These are phyloP conservation scores for Tonatia bakeri DNA, from an alignment of 2,113 vertebrate genomes.

Conservation along the genomic window DNA sequence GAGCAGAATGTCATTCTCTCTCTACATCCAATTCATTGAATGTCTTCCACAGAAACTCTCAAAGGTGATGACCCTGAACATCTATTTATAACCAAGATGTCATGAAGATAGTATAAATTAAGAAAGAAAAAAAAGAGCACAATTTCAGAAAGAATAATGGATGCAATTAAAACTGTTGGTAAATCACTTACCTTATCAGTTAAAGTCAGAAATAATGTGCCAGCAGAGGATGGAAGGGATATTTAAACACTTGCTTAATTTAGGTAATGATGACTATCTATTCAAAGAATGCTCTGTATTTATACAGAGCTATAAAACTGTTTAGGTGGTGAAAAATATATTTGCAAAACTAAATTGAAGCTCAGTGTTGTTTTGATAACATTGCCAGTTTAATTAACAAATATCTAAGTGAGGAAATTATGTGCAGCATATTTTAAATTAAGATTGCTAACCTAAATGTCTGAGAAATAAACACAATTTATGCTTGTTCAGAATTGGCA, in stretches of 20 bases:
- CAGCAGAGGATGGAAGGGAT: neutral
- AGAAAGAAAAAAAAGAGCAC: neutral
- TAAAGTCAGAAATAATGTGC: slow-evolving; percentile 11
- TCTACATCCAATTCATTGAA: neutral
- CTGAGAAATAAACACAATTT: slow-evolving; percentile 45
- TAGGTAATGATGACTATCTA: slow-evolving; percentile 48
- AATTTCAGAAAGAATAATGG: slow-evolving; percentile 23
- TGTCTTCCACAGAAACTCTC: slow-evolving; percentile 25
- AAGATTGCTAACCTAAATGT: slow-evolving; percentile 51
- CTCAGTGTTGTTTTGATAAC: slow-evolving; percentile 42
- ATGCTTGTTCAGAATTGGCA: slow-evolving; percentile 42
- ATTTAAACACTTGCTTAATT: slow-evolving; percentile 31
- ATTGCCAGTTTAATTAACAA: slow-evolving; percentile 51
- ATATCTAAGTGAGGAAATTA: slow-evolving; percentile 50
- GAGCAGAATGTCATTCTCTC: neutral
- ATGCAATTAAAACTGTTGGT: neutral
- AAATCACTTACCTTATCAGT: neutral
- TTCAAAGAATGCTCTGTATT: slow-evolving; percentile 39
- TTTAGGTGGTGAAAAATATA: slow-evolving; percentile 45
- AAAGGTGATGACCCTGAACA: neutral
- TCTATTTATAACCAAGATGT: slow-evolving; percentile 4
- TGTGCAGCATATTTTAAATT: slow-evolving; percentile 49
- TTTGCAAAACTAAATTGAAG: slow-evolving; percentile 58
- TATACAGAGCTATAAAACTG: neutral
- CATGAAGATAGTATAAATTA: neutral